Percentiles rank a stretch among this genome's conserved stretches.
Conservation (phyloP, 2,113 vertebrate species). For the Pandion haliaetus region DNA sequence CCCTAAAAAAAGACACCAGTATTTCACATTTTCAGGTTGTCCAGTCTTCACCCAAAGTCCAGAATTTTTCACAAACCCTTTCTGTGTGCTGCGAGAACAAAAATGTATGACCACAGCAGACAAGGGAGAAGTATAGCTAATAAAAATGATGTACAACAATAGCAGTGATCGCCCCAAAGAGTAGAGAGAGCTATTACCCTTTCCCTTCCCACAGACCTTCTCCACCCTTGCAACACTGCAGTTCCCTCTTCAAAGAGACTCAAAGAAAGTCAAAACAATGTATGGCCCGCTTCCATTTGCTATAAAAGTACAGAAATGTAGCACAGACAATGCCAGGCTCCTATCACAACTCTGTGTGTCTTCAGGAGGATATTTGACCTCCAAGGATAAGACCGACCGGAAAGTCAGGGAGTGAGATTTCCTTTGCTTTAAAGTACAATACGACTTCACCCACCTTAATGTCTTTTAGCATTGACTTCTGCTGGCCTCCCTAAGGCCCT, state of each 20-base stretch:
- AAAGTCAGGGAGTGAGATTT: constrained; percentile 22
- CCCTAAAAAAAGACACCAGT: not conserved
- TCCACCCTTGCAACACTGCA: not conserved
- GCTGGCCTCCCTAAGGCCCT: not conserved
- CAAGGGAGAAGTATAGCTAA: not conserved
- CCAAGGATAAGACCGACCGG: not conserved
- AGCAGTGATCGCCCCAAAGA: not conserved
- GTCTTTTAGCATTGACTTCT: not conserved
- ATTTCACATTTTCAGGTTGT: not conserved
- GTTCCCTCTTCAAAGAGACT: constrained; percentile 25
- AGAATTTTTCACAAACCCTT: not conserved
- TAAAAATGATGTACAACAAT: not conserved
- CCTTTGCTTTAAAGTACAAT: not conserved
- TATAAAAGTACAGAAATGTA: not conserved
- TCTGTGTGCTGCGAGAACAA: not conserved
- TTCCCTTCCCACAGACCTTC: not conserved
- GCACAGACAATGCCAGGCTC: not conserved
- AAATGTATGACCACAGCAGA: not conserved
- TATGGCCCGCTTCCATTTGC: constrained; percentile 3
- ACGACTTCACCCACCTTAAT: not conserved
- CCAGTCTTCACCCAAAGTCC: not conserved
- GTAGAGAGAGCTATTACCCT: not conserved
- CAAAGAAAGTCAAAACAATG: constrained; percentile 12
- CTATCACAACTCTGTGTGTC: rapidly evolving
- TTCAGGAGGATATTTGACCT: not conserved